These are phyloP conservation scores for Clarias fuscus DNA, from an alignment of 2,797 vertebrate genomes.

Conservation along the genomic window DNA sequence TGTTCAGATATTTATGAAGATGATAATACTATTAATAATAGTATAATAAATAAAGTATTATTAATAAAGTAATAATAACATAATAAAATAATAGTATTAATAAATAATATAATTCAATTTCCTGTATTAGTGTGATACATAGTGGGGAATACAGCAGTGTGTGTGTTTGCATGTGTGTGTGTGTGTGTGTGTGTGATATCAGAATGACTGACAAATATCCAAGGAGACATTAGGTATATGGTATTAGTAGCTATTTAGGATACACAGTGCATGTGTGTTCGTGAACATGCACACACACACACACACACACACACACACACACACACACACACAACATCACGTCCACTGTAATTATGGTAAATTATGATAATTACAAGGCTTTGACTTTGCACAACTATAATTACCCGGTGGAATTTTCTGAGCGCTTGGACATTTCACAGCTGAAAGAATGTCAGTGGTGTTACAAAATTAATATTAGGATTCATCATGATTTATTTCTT, in stretches of 20 bases:
- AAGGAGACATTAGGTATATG: neutral
- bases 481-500: neutral
- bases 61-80: no score
- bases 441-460: neutral
- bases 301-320: constrained; percentile 5
- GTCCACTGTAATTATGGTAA: constrained; percentile 15
- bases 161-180: constrained; percentile 17
- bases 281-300: constrained; percentile 10
- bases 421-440: neutral
- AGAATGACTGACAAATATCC: constrained; percentile 7
- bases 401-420: neutral
- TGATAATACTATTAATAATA: neutral
- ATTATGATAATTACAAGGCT: constrained; percentile 26
- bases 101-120: neutral
- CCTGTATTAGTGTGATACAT: constrained; percentile 22
- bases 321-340: neutral
- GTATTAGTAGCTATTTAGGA: neutral
- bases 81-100: no score
- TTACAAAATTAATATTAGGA: neutral
- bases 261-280: neutral
- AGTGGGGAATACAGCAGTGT: neutral
- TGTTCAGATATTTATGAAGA: neutral
- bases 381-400: neutral
- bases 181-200: neutral
- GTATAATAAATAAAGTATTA: no score